phyloP scores from a whole-genome alignment of 1,140 invertebrate species.

The Sesamia nonagrioides region DNA sequence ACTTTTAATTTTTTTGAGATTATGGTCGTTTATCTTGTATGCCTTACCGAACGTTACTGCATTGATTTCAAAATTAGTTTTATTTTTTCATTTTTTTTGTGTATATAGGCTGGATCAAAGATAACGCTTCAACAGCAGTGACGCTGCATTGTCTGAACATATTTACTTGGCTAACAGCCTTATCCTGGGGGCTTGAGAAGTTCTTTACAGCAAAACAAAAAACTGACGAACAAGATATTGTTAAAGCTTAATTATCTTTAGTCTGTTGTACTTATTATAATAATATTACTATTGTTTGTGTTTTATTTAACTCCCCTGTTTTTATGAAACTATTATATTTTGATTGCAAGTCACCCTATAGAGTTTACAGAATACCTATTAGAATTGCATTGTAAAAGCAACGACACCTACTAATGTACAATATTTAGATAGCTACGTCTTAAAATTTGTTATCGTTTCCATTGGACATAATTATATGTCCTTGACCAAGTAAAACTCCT shows the following conservation, averaged over 20 bases:
- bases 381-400: no score
- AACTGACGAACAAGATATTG: conserved; percentile 47
- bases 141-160: conserved; percentile 90
- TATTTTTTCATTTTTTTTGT: conserved; percentile 4
- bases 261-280: conserved; percentile 18
- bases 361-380: no score
- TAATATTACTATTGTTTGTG: conserved; percentile 15
- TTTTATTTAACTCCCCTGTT: background rate
- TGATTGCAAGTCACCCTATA: no score
- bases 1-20: no score
- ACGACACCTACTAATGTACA: background rate
- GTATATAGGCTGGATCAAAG: conserved; percentile 88
- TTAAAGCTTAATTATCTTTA: conserved; percentile 39
- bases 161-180: conserved; percentile 88
- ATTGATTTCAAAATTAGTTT: no score
- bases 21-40: no score
- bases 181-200: conserved; percentile 88
- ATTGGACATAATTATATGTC: background rate
- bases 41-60: no score
- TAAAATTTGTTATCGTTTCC: background rate
- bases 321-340: no score
- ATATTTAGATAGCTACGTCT: background rate
- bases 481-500: conserved; percentile 1
- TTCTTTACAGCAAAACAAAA: conserved; percentile 66
- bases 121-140: conserved; percentile 88